Base-by-base conservation (phyloP, 2,888 invertebrate species). In the Eupithecia centaureata region DNA sequence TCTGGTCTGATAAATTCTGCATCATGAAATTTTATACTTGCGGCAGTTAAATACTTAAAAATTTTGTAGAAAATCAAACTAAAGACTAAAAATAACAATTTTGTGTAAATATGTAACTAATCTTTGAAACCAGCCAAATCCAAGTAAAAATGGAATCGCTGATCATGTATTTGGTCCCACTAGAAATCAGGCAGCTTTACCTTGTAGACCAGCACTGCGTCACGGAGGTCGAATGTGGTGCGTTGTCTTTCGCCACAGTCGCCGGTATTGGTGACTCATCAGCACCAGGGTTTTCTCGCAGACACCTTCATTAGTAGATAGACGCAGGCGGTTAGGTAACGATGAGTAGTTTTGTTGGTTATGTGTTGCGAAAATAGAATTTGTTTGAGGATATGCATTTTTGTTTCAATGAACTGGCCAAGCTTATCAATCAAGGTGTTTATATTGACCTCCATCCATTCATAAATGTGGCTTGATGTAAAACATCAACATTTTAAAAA, bases 201-300 rank as follows among this genome's bases (percentile, higher is more conserved):
- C 5, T 1, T n/a, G 0, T 42, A 13, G n/a, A 13, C 5, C 8
- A 18, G 8, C 18, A 18, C 42, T 42, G 18, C 42, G 18, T 27
- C 51, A 15, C 25, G 15, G 27, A 27, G 38, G 62, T 51, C n/a
- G n/a, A n/a, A n/a, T n/a, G n/a, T n/a, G n/a, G n/a, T n/a, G 56
- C 28, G 47, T 10, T 47, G 47, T 47, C 47, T 22, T 22, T 63
- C 67, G 42, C 57, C 68, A 71, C 63, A 57, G 62, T 58, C 61
- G 68, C 61, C 25, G 10, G 28, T 51, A 52, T 54, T 15, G 22
- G 33, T 73, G 74, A 70, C 28, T 71, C 73, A 69, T 3, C 22
- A 18, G 47, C 12, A 65, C 35, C 62, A 63, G 74, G 68, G 73
- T 67, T 70, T 70, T 65, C 71, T 74, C 65, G 67, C 67, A 61